phyloP scores from a whole-genome alignment of 2,797 vertebrate genomes.

The Lycodopsis pacificus region DNA sequence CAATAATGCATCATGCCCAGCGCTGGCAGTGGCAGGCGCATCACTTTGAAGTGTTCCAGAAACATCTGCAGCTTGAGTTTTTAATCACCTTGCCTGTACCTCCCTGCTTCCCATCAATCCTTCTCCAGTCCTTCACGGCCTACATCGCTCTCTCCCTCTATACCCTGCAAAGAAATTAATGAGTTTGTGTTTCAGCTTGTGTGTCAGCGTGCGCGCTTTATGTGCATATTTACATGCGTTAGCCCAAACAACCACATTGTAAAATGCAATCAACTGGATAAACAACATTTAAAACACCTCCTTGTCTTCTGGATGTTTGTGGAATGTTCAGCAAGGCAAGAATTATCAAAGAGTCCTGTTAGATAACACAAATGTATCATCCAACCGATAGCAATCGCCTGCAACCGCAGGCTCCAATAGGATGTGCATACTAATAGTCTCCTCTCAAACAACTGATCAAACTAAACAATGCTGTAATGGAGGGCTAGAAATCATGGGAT shows the following conservation, averaged over 20 bases:
- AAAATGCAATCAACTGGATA: constrained; percentile 67
- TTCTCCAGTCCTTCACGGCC: constrained; percentile 47
- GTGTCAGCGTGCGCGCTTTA: constrained; percentile 15
- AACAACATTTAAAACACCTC: constrained; percentile 55
- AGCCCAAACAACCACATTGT: constrained; percentile 26
- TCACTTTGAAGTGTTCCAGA: constrained; percentile 83
- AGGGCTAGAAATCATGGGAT: constrained; percentile 4
- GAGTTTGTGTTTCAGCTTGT: constrained; percentile 42
- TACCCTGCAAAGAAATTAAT: constrained; percentile 65
- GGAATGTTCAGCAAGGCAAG: constrained; percentile 42
- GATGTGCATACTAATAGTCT: constrained; percentile 42
- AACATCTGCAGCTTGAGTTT: constrained; percentile 86
- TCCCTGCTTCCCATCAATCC: constrained; percentile 66
- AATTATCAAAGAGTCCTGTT: constrained; percentile 66
- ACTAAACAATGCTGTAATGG: constrained; percentile 27
- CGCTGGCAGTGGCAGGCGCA: constrained; percentile 62
- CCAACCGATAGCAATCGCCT: constrained; percentile 28
- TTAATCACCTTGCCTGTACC: constrained; percentile 80
- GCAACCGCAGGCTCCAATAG: constrained; percentile 21
- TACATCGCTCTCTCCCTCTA: constrained; percentile 28
- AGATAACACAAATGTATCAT: constrained; percentile 41
- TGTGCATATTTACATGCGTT: constrained; percentile 31
- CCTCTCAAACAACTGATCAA: constrained; percentile 35
- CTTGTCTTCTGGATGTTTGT: constrained; percentile 59
- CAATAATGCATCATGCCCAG: constrained; percentile 79